Base-by-base conservation (phyloP, 2,888 invertebrate genomes). In the Spicauda simplicius region DNA sequence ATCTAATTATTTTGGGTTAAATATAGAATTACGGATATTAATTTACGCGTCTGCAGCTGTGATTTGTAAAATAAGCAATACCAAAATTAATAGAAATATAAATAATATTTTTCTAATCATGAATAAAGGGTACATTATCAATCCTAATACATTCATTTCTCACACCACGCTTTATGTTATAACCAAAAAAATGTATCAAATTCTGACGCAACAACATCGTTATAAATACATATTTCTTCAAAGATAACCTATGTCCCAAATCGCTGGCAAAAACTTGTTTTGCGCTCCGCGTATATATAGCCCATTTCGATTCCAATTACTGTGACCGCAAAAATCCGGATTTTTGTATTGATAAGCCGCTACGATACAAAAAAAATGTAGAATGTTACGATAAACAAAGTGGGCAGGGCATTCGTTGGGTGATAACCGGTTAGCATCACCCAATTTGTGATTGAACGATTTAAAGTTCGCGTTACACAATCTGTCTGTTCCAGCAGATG, bases 371-470 rank as follows among this genome's bases (percentile, higher is more conserved):
- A 57, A 59, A 57, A 59, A 19, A 30, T 58, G 18, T 50, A 45
- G 37, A 54, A 14, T 59, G 19, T 45, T 19, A 37, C 11, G 66
- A 66, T 66, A 66, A 66, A 53, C 60, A 55, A 33, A 33, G 48
- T 55, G 37, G 67, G 61, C 50, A 41, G 50, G 66, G 61, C 60
- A 67, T 56, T 20, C 66, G 48, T 14, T 12, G 54, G 2, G 18
- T 33, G 67, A 67, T 67, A 66, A 60, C 66, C 54, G 55, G 52
- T 60, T 19, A 55, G 55, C 60, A 66, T 54, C 30, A 53, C 64
- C 25, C 30, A 12, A 60, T 54, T 33, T 54, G 45, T 50, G 48
- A 65, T 48, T 54, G 59, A 48, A 66, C 54, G 3, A 48, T 60
- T 19, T 54, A 30, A 66, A 59, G 37, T 53, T 64, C n/a, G 10